Conservation (phyloP, 2,888 invertebrate genomes). For the Euphydryas editha region DNA sequence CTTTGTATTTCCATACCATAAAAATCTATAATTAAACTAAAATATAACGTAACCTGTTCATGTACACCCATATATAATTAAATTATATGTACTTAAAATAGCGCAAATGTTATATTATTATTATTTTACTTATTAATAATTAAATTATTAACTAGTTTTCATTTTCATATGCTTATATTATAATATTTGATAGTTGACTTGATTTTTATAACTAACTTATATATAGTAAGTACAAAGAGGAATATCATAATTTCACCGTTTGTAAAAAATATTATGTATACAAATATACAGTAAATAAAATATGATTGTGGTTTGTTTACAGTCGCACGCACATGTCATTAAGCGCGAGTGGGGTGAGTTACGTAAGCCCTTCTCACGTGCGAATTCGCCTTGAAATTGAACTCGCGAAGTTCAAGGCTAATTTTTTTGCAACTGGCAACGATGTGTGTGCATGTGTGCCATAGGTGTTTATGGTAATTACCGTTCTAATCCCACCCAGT, state of each 20-base stretch:
- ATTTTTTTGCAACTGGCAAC: conserved; percentile 73
- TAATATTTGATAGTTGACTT: no score
- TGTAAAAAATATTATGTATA: background rate
- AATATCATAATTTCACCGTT: background rate
- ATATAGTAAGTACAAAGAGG: background rate
- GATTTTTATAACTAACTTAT: no score
- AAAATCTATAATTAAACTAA: background rate
- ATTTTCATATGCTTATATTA: no score
- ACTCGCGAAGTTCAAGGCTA: conserved; percentile 80
- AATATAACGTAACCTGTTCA: background rate
- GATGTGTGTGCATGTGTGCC: conserved; percentile 50
- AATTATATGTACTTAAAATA: no score
- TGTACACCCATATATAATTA: no score
- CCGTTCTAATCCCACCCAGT: conserved; percentile 26
- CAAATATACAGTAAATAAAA: conserved; percentile 2
- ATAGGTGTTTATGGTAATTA: conserved; percentile 41
- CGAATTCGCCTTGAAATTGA: conserved; percentile 75
- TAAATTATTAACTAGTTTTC: no score
- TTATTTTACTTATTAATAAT: no score
- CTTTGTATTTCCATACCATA: background rate
- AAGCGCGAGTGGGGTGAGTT: conserved; percentile 51
- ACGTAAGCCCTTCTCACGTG: conserved; percentile 63
- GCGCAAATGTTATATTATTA: background rate
- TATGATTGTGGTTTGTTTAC: conserved; percentile 39
- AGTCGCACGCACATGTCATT: conserved; percentile 40